Base-by-base conservation (phyloP, 2,888 invertebrate species). In the Callimorpha dominula region DNA sequence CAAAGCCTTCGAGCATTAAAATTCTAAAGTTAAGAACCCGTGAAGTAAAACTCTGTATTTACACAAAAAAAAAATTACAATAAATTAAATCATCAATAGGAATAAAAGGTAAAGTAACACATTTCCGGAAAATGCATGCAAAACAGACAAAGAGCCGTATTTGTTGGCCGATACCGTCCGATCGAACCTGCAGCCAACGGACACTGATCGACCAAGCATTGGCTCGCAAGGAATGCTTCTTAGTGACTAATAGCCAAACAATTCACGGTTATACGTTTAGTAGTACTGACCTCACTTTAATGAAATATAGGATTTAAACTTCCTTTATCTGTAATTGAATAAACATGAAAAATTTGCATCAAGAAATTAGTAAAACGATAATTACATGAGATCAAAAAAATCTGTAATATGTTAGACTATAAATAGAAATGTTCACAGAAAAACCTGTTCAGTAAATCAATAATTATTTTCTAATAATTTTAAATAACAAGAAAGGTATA, bases 161-260 rank as follows among this genome's bases (percentile, higher is more conserved):
- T 83, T 81, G 77, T 43, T 68, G 68, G 60, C 20, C 78, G 79
- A 81, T 85, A 80, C 84, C 81, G 73, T 76, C 73, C 75, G 72
- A 68, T 76, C 77, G 77, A 80, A 85, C 81, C 85, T 81, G 80
- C 84, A 54, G 78, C 76, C 77, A 68, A 73, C 68, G 50, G 70
- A 20, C 75, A 72, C 76, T 70, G 78, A 78, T 78, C 76, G 78
- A 68, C 74, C 88, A 89, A 87, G 88, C 89, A 91, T 91, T 86
- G 93, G 92, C 89, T 88, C 88, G 89, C 89, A 57, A 85, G 90
- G 93, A 94, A 94, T 94, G 93, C 88, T 92, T 92, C 57, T 91
- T 92, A 92, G 92, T 94, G 94, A 94, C 92, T 94, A 94, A 94
- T 92, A 92, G 90, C 77, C 75, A 82, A 90, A 88, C 86, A 87